Percentiles rank a stretch among this genome's conserved stretches.
Evolutionary conservation across 2,113 vertebrate species (phyloP).

Genomic region (Clarias gariepinus): DNA sequence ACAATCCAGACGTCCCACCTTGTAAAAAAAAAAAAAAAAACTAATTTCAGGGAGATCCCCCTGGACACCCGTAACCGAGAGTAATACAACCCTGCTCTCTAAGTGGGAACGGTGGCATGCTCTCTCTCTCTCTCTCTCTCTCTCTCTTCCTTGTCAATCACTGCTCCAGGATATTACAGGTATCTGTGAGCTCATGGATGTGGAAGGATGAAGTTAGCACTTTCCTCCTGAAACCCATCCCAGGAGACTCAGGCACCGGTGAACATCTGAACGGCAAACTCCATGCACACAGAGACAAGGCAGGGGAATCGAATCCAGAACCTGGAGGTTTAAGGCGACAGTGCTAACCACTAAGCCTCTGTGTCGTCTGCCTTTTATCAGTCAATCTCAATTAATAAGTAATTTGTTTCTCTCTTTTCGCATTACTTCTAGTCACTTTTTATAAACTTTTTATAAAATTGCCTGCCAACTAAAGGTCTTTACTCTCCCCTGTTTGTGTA

Average conservation of each 20-base stretch:
- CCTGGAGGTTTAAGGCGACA: too few relatives aligned
- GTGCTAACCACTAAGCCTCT: too few relatives aligned
- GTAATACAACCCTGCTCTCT: not conserved
- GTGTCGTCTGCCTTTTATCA: not conserved
- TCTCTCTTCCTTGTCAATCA: not conserved
- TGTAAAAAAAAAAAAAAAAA: not conserved
- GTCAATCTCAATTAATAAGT: not conserved
- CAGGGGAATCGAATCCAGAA: too few relatives aligned
- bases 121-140: not conserved
- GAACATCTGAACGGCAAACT: too few relatives aligned
- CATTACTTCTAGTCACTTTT: not conserved
- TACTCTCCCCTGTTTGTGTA: not conserved
- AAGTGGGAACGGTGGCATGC: not conserved
- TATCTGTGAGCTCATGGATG: not conserved
- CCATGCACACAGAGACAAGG: too few relatives aligned
- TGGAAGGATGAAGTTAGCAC: not conserved
- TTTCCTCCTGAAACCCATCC: too few relatives aligned
- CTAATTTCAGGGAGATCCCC: too few relatives aligned
- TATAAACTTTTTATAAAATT: not conserved
- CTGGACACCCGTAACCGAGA: too few relatives aligned
- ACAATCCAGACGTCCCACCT: not conserved
- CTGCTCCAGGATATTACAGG: not conserved
- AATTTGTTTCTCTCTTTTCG: not conserved
- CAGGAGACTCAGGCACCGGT: too few relatives aligned
- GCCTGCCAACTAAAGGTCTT: not conserved